Evolutionary conservation across 2,113 vertebrate species (phyloP).

Genomic region (Crotalus helleri): DNA sequence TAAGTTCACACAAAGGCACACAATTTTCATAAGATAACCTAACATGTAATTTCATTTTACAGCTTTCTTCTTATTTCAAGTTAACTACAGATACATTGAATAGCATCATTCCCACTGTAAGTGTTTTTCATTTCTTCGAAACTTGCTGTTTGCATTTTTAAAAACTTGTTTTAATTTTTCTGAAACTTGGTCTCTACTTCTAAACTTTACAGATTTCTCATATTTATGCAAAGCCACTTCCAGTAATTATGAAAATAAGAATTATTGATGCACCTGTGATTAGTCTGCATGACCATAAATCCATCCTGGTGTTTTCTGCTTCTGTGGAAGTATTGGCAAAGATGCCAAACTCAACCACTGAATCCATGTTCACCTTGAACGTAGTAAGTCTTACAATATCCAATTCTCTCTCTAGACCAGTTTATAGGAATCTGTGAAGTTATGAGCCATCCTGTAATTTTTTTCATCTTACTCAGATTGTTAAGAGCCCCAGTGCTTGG

Average conservation of each 20-base stretch:
- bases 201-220: conserved; percentile 56
- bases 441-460: neutral
- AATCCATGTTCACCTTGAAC: conserved; percentile 64
- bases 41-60: conserved; percentile 22
- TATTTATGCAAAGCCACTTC: conserved; percentile 58
- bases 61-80: conserved; percentile 65
- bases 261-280: conserved; percentile 55
- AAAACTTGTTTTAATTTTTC: neutral
- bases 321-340: conserved; percentile 64
- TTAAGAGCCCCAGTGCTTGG: neutral
- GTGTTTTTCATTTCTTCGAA: conserved; percentile 22
- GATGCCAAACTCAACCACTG: conserved; percentile 45
- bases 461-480: neutral
- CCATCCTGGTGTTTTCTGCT: conserved; percentile 48
- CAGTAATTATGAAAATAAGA: conserved; percentile 64
- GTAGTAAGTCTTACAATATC: conserved; percentile 54
- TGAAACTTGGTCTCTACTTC: neutral
- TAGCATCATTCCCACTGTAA: conserved; percentile 66
- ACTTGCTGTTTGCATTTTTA: neutral
- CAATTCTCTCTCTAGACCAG: neutral
- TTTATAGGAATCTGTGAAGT: neutral
- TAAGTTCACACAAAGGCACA: neutral
- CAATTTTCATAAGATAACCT: neutral
- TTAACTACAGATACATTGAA: conserved; percentile 64
- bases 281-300: conserved; percentile 56